Conservation (phyloP, 92 coral and sea anemone genomes). For the Nematostella vectensis region DNA sequence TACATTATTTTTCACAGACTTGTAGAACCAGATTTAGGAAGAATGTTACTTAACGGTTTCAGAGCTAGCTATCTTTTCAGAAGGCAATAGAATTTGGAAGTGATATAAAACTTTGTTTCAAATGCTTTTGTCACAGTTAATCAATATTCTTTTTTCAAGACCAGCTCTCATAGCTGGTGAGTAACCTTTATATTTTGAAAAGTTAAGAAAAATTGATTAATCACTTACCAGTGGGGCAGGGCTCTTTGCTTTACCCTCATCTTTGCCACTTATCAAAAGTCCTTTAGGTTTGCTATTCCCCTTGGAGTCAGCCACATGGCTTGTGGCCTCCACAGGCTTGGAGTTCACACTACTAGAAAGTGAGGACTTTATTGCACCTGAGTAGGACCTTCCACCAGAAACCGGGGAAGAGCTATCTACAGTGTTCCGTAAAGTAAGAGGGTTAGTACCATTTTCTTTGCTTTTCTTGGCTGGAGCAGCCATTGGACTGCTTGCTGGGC, state of each 20-base stretch:
- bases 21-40: no score
- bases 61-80: no score
- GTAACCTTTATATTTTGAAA: background rate
- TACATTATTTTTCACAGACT: no score
- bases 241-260: conserved; percentile 4
- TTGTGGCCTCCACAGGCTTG: background rate
- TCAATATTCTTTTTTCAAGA: no score
- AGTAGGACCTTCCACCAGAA: conserved; percentile 22
- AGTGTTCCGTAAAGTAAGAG: background rate
- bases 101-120: no score
- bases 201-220: background rate
- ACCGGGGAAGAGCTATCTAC: background rate
- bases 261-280: background rate
- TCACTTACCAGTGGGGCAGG: conserved; percentile 7
- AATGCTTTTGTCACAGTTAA: no score
- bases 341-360: conserved; percentile 3
- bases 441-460: conserved; percentile 10
- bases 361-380: conserved; percentile 40
- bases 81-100: no score
- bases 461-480: conserved; percentile 27
- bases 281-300: background rate
- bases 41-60: no score
- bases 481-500: conserved; percentile 18
- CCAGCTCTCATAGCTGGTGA: no score
- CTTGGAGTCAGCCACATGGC: background rate